A percentile compares a stretch with the other conserved stretches of the same genome.
These are phyloP conservation scores for Epistrophe grossulariae DNA, from an alignment of 2,888 invertebrate species.

Conservation along the genomic window DNA sequence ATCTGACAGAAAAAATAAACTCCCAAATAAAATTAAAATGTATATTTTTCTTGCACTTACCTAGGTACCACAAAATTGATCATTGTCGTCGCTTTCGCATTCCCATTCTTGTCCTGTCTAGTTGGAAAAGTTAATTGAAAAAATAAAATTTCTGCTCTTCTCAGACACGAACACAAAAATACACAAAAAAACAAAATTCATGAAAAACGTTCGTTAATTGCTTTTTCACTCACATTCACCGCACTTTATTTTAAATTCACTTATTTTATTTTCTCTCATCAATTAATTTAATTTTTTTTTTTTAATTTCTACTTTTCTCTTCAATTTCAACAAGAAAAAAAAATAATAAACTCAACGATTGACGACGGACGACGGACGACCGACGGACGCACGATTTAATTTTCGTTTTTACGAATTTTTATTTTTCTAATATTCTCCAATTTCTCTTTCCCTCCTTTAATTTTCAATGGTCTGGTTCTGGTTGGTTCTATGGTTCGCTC, in stretches of 20 bases:
- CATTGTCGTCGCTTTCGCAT: not conserved
- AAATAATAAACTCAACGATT: constrained; percentile 10
- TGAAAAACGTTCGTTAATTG: constrained; percentile 54
- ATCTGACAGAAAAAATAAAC: not conserved
- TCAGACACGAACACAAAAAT: not conserved
- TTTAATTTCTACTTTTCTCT: not conserved
- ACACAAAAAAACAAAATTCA: constrained; percentile 3
- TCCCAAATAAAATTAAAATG: constrained; percentile 1
- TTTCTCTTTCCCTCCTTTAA: too few species aligned
- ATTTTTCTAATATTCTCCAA: not conserved
- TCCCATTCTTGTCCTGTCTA: not conserved
- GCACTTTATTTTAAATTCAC: constrained; percentile 41
- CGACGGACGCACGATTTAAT: not conserved
- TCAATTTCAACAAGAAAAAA: constrained; percentile 6
- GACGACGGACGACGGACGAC: not conserved
- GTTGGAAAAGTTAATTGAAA: constrained; percentile 7
- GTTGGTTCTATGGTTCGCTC: not conserved
- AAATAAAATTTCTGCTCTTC: not conserved
- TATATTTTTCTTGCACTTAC: constrained; percentile 22
- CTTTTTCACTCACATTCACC: constrained; percentile 60
- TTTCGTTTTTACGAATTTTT: constrained; percentile 23
- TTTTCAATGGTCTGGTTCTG: not conserved
- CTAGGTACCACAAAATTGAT: constrained; percentile 30
- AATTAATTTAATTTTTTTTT: constrained; percentile 36
- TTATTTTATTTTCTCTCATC: constrained; percentile 24